phyloP scores from a whole-genome alignment of 2,113 vertebrate genomes.

The Pelusios castaneus region DNA sequence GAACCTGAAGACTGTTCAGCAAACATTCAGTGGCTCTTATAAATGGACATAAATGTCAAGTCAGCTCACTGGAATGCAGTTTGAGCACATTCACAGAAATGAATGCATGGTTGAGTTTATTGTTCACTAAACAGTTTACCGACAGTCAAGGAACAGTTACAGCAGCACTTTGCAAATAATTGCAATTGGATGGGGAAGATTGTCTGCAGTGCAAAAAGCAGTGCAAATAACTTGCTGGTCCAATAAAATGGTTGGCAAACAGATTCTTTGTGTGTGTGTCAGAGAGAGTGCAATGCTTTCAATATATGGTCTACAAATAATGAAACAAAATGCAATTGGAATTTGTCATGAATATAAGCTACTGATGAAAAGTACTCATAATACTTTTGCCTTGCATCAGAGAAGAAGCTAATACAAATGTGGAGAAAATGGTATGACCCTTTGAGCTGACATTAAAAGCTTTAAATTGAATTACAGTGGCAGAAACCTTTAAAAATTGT shows the following conservation, averaged over 20 bases:
- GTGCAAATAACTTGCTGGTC: slow-evolving; percentile 49
- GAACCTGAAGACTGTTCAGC: slow-evolving; percentile 42
- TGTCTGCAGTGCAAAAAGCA: slow-evolving; percentile 46
- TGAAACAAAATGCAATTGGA: neutral
- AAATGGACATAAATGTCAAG: slow-evolving; percentile 59
- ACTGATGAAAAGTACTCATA: slow-evolving; percentile 59
- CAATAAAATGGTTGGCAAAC: slow-evolving; percentile 66
- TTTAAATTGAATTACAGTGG: slow-evolving; percentile 73
- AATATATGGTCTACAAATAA: slow-evolving; percentile 20
- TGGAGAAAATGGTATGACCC: slow-evolving; percentile 68
- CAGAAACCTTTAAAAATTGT: slow-evolving; percentile 71
- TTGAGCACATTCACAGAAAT: slow-evolving; percentile 69
- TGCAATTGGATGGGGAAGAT: slow-evolving; percentile 62
- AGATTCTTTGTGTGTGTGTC: neutral
- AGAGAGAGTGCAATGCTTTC: neutral
- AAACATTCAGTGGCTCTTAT: slow-evolving; percentile 54
- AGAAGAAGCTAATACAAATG: slow-evolving; percentile 51
- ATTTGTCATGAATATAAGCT: slow-evolving; percentile 9
- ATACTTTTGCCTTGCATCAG: slow-evolving; percentile 57
- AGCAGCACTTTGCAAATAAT: slow-evolving; percentile 66
- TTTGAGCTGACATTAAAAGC: slow-evolving; percentile 71
- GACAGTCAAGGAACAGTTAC: slow-evolving; percentile 61
- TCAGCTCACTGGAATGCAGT: slow-evolving; percentile 62
- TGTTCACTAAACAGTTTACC: slow-evolving; percentile 71
- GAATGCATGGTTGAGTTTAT: slow-evolving; percentile 72